Base-by-base conservation (phyloP, 2,888 invertebrate species). In the Synanthedon myopaeformis region DNA sequence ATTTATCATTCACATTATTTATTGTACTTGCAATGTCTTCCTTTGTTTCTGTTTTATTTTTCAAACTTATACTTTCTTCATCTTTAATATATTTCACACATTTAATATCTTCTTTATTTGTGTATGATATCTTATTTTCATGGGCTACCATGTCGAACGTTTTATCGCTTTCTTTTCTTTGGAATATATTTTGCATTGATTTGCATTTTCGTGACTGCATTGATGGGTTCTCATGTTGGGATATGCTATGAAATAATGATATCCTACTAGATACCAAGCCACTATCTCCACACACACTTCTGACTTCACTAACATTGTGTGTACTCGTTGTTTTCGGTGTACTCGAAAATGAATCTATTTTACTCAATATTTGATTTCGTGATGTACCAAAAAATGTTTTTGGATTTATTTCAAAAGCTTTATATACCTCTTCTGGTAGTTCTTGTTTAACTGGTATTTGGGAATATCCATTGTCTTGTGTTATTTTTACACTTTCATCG, bases 381-480 rank as follows among this genome's bases (percentile, higher is more conserved):
- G 86, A 87, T 41, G 86, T 86, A 1, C 86, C 87, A 55, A 88
- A 87, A 63, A 87, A 87, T 64, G 86, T 70, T 59, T 85, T 88
- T 8, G 87, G 87, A 59, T 86, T 87, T 13, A 85, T 87, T 74
- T 87, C 87, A 61, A 87, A 87, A 13, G 86, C 87, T 70, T 81
- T 84, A 52, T 82, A 86, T 8, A 87, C 76, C 70, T 86, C 86
- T 69, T 86, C 86, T 3, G 86, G 79, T 51, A 86, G 58, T 67
- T 87, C 86, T 62, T 79, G 83, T 66, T 79, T 86, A 8, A 70
- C 62, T 54, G 72, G 70, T 14, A 13, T 14, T 45, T 45, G n/a
- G 45, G n/a, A 13, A 4, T 0, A 13, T 45, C 6, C 13, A 45
- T 13, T 45, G n/a, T 45, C 45, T 45, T 14, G 13, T n/a, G 13